A percentile compares a stretch with the other conserved stretches of the same genome.
phyloP scores from a whole-genome alignment of 2,113 vertebrate species.

The Ivindomyrus marchei region DNA sequence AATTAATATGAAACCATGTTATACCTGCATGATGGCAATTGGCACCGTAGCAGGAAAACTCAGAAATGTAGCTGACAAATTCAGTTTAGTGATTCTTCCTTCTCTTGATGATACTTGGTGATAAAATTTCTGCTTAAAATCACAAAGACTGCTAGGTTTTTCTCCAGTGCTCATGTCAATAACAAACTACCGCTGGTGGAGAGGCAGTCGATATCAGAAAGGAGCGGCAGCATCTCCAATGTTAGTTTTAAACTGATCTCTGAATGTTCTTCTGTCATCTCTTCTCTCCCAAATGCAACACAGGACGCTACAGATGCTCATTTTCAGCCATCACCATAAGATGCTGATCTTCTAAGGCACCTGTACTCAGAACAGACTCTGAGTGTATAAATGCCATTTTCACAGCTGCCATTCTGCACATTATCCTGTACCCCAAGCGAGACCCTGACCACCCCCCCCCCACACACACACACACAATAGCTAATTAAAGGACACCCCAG shows the following conservation, averaged over 20 bases:
- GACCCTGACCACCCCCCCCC: background rate
- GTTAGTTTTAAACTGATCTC: background rate
- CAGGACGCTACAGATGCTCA: background rate
- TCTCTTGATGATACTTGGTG: background rate
- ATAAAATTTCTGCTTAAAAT: background rate
- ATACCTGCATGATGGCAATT: background rate
- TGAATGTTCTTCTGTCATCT: background rate
- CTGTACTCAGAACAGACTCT: background rate
- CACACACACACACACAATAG: background rate
- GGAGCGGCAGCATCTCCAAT: background rate
- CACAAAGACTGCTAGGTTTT: background rate
- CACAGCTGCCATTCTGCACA: background rate
- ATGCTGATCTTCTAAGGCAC: background rate
- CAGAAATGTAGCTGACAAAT: background rate
- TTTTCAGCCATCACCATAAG: background rate
- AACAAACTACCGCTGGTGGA: background rate
- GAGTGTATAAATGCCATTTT: background rate
- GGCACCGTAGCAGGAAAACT: background rate
- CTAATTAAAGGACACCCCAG: background rate
- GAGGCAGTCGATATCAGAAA: background rate
- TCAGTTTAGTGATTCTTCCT: background rate
- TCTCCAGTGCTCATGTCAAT: background rate
- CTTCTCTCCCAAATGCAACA: background rate
- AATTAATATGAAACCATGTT: background rate
- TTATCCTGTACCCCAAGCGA: background rate